phyloP scores from a whole-genome alignment of 2,113 vertebrate species.

The Coryphaenoides rupestris region DNA sequence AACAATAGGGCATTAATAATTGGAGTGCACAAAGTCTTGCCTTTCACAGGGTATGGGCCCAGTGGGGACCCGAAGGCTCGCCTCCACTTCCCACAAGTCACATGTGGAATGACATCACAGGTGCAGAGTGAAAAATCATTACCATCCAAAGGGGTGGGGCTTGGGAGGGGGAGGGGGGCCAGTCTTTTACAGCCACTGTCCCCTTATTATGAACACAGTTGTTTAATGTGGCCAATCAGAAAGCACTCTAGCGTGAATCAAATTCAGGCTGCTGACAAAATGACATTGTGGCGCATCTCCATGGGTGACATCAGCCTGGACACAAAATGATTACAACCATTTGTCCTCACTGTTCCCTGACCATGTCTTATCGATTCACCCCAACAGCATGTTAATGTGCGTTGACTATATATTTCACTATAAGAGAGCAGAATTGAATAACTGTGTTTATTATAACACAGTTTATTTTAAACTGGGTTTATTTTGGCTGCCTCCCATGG shows the following conservation, averaged over 20 bases:
- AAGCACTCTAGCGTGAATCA: slow-evolving; percentile 48
- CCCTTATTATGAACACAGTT: slow-evolving; percentile 30
- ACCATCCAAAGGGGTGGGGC: slow-evolving; percentile 3
- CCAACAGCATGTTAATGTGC: too few relatives aligned
- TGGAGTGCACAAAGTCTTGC: slow-evolving; percentile 6
- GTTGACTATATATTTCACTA: too few relatives aligned
- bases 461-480: too few relatives aligned
- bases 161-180: neutral
- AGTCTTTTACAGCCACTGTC: neutral
- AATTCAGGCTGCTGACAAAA: slow-evolving; percentile 39
- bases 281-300: slow-evolving; percentile 22
- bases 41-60: neutral
- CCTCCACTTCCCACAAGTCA: slow-evolving; percentile 26
- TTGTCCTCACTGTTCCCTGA: too few relatives aligned
- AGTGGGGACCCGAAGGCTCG: slow-evolving; percentile 1
- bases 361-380: too few relatives aligned
- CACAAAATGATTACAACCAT: slow-evolving; percentile 3
- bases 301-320: slow-evolving; percentile 23
- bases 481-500: too few relatives aligned
- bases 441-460: too few relatives aligned
- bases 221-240: slow-evolving; percentile 42
- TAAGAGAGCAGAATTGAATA: too few relatives aligned
- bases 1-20: slow-evolving; percentile 26
- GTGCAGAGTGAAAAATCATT: slow-evolving; percentile 36
- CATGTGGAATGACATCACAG: slow-evolving; percentile 34